These are phyloP conservation scores for Cybosia mesomella DNA, from an alignment of 2,888 invertebrate genomes.

Conservation along the genomic window DNA sequence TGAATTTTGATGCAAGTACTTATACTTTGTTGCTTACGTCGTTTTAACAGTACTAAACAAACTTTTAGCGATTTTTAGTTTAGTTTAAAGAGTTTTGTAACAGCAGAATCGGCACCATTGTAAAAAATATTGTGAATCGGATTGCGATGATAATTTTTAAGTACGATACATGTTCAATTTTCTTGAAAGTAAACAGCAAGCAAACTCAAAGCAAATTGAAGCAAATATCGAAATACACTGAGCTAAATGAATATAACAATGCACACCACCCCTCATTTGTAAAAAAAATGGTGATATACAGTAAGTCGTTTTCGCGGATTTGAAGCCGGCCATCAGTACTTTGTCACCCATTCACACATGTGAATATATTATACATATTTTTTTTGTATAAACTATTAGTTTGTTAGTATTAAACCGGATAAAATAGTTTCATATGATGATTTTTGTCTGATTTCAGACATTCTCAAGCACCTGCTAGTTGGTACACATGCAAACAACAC, in stretches of 20 bases:
- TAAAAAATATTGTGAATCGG: neutral
- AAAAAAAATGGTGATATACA: neutral
- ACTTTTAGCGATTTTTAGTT: too few species aligned
- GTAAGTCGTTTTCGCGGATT: too few species aligned
- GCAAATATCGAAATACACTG: neutral
- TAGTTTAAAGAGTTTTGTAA: neutral
- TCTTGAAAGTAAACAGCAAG: neutral
- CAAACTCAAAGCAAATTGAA: neutral
- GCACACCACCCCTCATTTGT: neutral
- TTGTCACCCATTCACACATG: too few species aligned
- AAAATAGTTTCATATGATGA: too few species aligned
- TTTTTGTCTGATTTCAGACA: neutral
- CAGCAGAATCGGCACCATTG: neutral
- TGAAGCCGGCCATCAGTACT: too few species aligned
- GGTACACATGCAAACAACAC: too few species aligned
- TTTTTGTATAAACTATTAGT: neutral
- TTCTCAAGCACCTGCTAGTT: neutral
- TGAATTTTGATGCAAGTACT: too few species aligned
- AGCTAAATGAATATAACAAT: neutral
- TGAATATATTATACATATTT: too few species aligned
- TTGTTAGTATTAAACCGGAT: neutral
- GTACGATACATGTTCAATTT: neutral
- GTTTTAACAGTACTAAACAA: neutral
- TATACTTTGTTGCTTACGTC: neutral
- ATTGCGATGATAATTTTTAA: constrained; percentile 5